Percentiles rank a stretch among this genome's conserved stretches.
Conservation (phyloP, 2,797 vertebrate species). For the Spinibarbus caldwelli region DNA sequence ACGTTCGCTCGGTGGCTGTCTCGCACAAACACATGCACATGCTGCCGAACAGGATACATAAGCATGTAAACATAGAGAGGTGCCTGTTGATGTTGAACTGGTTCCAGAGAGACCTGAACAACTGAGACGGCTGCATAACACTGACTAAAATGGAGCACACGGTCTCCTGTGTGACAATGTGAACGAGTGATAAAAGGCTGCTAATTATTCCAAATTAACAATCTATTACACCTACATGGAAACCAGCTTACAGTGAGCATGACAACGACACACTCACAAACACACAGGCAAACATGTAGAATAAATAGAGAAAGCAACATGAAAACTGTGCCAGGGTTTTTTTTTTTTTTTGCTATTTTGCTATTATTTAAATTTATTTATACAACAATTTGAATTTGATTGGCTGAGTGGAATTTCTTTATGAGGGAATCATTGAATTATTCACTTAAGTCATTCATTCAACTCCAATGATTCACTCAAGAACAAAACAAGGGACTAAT, state of each 20-base stretch:
- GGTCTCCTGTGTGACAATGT: slow-evolving; percentile 31
- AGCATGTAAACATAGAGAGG: slow-evolving; percentile 74
- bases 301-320: not conserved
- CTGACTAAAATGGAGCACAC: slow-evolving; percentile 9
- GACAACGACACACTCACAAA: slow-evolving; percentile 4
- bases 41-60: slow-evolving; percentile 54
- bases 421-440: not conserved
- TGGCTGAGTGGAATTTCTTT: not conserved
- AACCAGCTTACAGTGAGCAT: not conserved
- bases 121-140: slow-evolving; percentile 40
- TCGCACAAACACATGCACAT: slow-evolving; percentile 65
- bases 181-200: slow-evolving; percentile 37
- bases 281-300: slow-evolving; percentile 3
- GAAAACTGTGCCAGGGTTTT: not conserved
- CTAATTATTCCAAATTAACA: slow-evolving; percentile 45
- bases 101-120: slow-evolving; percentile 47
- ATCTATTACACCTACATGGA: slow-evolving; percentile 28
- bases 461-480: not conserved
- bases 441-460: not conserved
- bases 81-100: slow-evolving; percentile 42
- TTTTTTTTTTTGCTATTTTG: no score
- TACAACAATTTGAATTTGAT: not conserved
- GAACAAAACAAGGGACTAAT: not conserved
- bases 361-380: not conserved
- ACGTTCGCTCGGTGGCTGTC: slow-evolving; percentile 69